Base-by-base conservation (phyloP, 2,113 vertebrate species). In the Saguinus midas region DNA sequence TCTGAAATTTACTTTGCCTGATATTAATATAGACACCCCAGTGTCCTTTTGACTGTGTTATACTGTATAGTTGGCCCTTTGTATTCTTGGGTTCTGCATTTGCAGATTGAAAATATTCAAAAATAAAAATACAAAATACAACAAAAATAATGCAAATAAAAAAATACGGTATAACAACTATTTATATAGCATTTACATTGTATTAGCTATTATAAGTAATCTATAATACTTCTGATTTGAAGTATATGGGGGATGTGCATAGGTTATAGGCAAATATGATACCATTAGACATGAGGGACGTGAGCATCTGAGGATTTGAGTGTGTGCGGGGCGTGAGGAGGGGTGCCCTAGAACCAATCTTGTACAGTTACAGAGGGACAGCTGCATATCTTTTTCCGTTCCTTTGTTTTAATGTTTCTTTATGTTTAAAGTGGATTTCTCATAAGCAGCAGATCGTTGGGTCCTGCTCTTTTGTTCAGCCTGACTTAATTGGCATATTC, bases 391-490 rank as follows among this genome's bases (percentile, higher is more conserved):
- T 80, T 72, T 79, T 58, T 8, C 40, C 4, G 43, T 45, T 8
- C 27, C 89, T 90, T 96, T 64, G 76, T 50, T 68, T 93, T 76
- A 82, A 78, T 87, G 40, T 86, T 52, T 95, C 78, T 70, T 85
- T 83, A 13, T 68, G 52, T 78, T 91, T 87, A 70, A 88, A 82
- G 72, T 82, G 20, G 16, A 58, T 82, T 75, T 88, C 64, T 89
- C 93, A 1, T 92, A 66, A 76, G 80, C 23, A 95, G 8, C 29
- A 52, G 58, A 72, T 43, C 10, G 14, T 29, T 90, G 68, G 35
- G 32, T 50, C 43, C 70, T 87, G 35, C 37, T 89, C 18, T 80
- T 95, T 90, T 43, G 40, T 79, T 14, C 40, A n/a, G 8, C 57
- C 80, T 82, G 81, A 78, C 23, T 61, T 72, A 81, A 37, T 45